Evolutionary conservation across 37 sponge, comb jelly and placozoan species (phyloP).

Genomic region (Aplysina aerophoba): DNA sequence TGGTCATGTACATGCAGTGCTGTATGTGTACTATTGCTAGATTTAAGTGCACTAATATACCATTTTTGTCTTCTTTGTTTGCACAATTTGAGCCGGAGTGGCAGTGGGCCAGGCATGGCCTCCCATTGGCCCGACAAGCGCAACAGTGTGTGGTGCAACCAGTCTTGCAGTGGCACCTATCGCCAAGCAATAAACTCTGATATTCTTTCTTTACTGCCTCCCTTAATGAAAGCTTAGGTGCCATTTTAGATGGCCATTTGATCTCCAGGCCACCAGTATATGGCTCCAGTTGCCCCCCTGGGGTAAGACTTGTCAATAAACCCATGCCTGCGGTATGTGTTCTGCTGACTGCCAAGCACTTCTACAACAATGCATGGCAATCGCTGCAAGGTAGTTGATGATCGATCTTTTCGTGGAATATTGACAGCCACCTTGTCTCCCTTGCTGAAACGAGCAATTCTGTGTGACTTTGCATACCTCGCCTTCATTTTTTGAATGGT

Average conservation of each 20-base stretch:
- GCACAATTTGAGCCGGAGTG: background rate
- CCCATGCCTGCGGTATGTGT: background rate
- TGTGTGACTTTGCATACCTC: background rate
- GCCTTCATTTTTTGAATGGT: background rate
- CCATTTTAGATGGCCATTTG: background rate
- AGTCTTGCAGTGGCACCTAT: background rate
- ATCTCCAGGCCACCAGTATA: background rate
- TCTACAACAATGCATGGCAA: background rate
- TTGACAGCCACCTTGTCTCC: conserved; percentile 8
- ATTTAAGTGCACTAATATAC: no score
- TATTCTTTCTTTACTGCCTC: background rate
- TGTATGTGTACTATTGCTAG: background rate
- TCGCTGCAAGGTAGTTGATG: background rate
- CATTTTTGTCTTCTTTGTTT: background rate
- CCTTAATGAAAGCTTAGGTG: background rate
- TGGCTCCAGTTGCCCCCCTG: background rate
- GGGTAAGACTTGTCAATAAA: background rate
- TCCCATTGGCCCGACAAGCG: background rate
- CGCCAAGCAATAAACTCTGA: background rate
- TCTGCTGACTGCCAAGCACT: background rate
- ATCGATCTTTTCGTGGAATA: background rate
- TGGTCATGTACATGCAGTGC: background rate
- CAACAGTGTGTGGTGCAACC: background rate
- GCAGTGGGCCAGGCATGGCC: background rate
- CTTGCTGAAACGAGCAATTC: background rate